Base-by-base conservation (phyloP, 2,113 vertebrate genomes). In the Eurypyga helias region DNA sequence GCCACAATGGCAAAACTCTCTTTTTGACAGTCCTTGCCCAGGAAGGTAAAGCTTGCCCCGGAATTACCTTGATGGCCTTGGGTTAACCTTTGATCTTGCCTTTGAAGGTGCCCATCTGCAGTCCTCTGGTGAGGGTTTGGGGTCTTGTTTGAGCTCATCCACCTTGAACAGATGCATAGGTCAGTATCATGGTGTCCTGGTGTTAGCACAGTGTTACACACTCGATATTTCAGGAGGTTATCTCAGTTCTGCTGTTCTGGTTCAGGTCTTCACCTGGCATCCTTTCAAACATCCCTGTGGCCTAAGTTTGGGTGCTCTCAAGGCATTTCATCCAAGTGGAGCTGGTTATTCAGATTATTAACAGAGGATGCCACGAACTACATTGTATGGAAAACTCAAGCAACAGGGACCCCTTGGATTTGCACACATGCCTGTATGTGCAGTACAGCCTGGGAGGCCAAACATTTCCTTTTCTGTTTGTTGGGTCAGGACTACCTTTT, bases 391-490 rank as follows among this genome's bases (percentile, higher is more conserved):
- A 61, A 86, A 72, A 23, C 11, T 76, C 34, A 83, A 85, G 33
- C 21, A 93, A 55, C 16, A 29, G 13, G 21, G 16, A 36, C 24
- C 10, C 66, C 36, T 78, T 41, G 51, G n/a, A 51, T 60, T n/a
- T 2, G 0, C 58, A 61, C 1, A 3, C 7, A 8, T 15, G 13
- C 4, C 14, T 54, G 6, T 19, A 66, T 0, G 2, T 33, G 33
- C 48, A 36, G 9, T 55, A 20, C 12, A 41, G 3, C 62, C 28
- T 16, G 31, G 48, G 29, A 88, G 13, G 34, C 17, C 17, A 31
- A 77, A 45, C 6, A 19, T 4, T 57, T 16, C 16, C 3, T 90
- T 58, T 60, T n/a, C 43, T 55, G 4, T 55, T 76, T 38, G 10
- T 7, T 51, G 14, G 20, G 18, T n/a, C 2, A 6, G 18, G 14